A percentile compares a stretch with the other conserved stretches of the same genome.
Conservation (phyloP, 1,140 invertebrate species). For the Parapsyche elsis region DNA sequence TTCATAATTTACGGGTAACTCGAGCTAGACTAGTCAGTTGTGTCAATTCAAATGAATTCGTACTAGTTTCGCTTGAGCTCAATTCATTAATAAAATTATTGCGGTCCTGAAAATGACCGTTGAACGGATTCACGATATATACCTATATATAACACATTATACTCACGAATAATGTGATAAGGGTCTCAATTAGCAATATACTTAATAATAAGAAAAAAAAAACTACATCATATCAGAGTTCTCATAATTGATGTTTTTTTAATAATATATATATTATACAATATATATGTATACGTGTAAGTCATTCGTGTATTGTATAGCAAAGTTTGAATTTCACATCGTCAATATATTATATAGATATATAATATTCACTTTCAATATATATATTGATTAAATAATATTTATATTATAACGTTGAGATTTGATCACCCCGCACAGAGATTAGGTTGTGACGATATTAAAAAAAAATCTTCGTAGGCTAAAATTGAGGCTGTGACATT, state of each 20-base stretch:
- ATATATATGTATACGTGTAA: constrained; percentile 17
- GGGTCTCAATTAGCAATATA: constrained; percentile 33
- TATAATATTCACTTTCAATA: too few relatives aligned
- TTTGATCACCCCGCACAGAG: constrained; percentile 25
- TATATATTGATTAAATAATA: too few relatives aligned
- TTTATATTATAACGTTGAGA: not conserved
- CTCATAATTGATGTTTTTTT: not conserved
- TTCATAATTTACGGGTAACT: too few relatives aligned
- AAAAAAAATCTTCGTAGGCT: constrained; percentile 56
- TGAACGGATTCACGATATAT: not conserved
- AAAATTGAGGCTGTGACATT: constrained; percentile 56
- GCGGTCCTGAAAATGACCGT: not conserved
- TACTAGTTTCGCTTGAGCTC: too few relatives aligned
- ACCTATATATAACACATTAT: not conserved
- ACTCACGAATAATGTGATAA: constrained; percentile 7
- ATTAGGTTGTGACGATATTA: constrained; percentile 39
- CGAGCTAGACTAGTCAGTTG: too few relatives aligned
- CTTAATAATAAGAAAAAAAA: constrained; percentile 19
- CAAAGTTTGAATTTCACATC: not conserved
- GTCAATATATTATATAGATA: not conserved
- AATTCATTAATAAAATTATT: not conserved
- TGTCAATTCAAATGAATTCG: too few relatives aligned
- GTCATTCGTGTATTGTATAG: not conserved
- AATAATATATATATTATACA: not conserved
- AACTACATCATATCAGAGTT: constrained; percentile 12